A percentile compares a stretch with the other conserved stretches of the same genome.
These are phyloP conservation scores for Acanthurus leucopareius DNA, from an alignment of 2,797 vertebrate species.

Conservation along the genomic window DNA sequence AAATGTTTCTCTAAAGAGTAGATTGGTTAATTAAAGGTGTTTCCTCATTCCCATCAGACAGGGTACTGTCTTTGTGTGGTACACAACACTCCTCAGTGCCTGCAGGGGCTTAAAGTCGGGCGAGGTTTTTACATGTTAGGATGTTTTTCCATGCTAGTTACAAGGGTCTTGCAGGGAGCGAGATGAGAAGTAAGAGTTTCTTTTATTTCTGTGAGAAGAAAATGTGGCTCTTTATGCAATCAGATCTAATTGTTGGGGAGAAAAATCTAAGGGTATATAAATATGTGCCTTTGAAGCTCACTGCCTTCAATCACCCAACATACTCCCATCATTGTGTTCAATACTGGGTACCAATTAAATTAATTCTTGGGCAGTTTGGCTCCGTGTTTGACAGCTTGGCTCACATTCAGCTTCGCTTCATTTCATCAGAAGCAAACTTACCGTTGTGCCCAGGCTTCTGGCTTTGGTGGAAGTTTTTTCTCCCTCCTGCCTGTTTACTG, in stretches of 20 bases:
- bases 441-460: conserved; percentile 9
- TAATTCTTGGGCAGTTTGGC: conserved; percentile 46
- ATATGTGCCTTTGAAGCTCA: conserved; percentile 15
- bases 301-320: conserved; percentile 22
- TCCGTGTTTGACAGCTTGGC: conserved; percentile 51
- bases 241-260: not conserved
- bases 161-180: not conserved
- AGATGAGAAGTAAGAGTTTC: not conserved
- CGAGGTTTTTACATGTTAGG: conserved; percentile 1
- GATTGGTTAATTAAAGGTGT: conserved; percentile 42
- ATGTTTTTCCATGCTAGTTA: not conserved
- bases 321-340: conserved; percentile 27
- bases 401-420: conserved; percentile 39
- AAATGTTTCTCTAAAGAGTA: conserved; percentile 1
- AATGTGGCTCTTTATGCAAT: not conserved
- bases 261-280: not conserved
- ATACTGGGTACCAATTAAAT: conserved; percentile 41
- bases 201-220: not conserved
- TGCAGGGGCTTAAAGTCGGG: conserved; percentile 13
- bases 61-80: conserved; percentile 19
- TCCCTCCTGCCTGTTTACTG: not conserved
- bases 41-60: conserved; percentile 7
- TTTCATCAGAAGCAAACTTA: conserved; percentile 21
- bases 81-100: conserved; percentile 3
- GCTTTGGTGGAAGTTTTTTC: conserved; percentile 45